Conservation (phyloP, 2,888 invertebrate genomes). For the Helobdella robusta region DNA sequence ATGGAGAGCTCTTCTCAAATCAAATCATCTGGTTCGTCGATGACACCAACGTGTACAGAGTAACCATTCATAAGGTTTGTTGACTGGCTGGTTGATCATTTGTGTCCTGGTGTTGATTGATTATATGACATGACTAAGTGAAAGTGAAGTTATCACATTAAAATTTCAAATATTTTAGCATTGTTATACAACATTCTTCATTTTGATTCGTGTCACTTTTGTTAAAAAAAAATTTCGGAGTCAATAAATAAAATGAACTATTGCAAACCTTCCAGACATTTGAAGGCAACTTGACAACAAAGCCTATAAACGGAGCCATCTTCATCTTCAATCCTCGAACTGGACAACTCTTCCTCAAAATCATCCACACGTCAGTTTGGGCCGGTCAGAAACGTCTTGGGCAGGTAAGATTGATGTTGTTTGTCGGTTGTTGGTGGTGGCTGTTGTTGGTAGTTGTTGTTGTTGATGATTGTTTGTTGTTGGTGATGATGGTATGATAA, state of each 20-base stretch:
- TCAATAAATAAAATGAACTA: not conserved
- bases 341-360: conserved; percentile 95
- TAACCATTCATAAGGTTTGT: conserved; percentile 83
- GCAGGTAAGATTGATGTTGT: conserved; percentile 56
- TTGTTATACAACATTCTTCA: too few relatives aligned
- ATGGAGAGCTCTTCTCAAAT: conserved; percentile 98
- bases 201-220: too few relatives aligned
- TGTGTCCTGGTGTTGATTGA: not conserved
- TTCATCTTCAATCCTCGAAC: conserved; percentile 99
- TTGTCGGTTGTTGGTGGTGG: too few relatives aligned
- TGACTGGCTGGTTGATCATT: not conserved
- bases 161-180: too few relatives aligned
- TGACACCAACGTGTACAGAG: conserved; percentile 97
- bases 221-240: too few relatives aligned
- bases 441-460: too few relatives aligned
- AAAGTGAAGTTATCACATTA: too few relatives aligned
- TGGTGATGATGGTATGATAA: too few relatives aligned
- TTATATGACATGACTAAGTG: too few relatives aligned
- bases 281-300: conserved; percentile 96
- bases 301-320: conserved; percentile 98
- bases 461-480: too few relatives aligned
- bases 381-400: conserved; percentile 99
- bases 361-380: conserved; percentile 99
- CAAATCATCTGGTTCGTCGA: conserved; percentile 99
- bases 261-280: conserved; percentile 60